Base-by-base conservation (phyloP, 2,888 invertebrate genomes). In the Nemapogon koenigi region DNA sequence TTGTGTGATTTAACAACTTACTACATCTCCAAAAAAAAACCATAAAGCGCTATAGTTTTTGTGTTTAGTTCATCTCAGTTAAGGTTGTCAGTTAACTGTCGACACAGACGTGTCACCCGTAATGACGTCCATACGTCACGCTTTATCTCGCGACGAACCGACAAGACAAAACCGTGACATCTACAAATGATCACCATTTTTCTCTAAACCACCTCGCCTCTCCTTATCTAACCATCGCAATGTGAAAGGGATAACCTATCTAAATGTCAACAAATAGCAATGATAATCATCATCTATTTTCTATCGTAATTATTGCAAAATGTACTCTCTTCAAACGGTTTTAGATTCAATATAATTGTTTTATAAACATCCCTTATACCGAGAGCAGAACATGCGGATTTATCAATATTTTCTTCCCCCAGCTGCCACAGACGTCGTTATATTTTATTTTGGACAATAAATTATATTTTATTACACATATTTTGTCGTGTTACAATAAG, bases 401-500 rank as follows among this genome's bases (percentile, higher is more conserved):
- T 78, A 76, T 76, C 76, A 76, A 75, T 76, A 75, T 72, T 72
- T 63, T 62, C 59, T 56, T 28, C 40, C 41, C 29, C 36, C 39
- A 16, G 30, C 27, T 16, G 28, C 28, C 16, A 16, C 18, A 30
- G 19, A 26, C 35, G 37, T 33, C 27, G 28, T 72, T 73, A 76
- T 76, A 76, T 78, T 79, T 80, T 80, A 80, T 79, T 78, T 46
- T 78, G 67, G 52, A 57, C 68, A 59, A 80, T 80, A 80, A 79
- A 80, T 80, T 66, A 73, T 67, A 50, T 79, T 80, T 80, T 80
- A 80, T 79, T 79, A 72, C 80, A 78, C 76, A 80, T 80, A 80
- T 80, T 80, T 80, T 79, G 80, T 78, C 75, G 79, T 76, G 79
- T 75, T 79, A 79, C 78, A 76, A 80, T 78, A 80, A 79, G 78